Conservation (phyloP, 2,113 vertebrate genomes). For the Cervus canadensis region DNA sequence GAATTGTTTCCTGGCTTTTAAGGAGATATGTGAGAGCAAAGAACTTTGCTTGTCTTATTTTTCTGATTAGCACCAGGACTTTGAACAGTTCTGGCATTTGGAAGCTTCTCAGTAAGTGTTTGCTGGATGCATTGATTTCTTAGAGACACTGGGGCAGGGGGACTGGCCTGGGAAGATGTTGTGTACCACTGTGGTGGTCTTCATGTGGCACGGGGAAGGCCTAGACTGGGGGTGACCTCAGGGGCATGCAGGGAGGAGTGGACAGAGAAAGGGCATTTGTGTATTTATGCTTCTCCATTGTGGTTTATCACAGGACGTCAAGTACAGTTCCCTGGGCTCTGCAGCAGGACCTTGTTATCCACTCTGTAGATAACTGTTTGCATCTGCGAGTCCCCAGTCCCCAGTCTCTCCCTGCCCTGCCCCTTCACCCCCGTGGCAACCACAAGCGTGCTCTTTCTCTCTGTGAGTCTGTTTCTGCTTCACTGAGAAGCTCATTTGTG, state of each 20-base stretch:
- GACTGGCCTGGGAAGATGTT: neutral
- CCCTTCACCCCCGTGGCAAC: neutral
- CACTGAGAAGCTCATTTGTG: neutral
- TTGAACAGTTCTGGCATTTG: neutral
- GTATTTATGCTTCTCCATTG: neutral
- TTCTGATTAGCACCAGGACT: neutral
- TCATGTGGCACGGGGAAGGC: too few relatives aligned
- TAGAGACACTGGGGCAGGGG: neutral
- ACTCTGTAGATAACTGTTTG: fast-evolving
- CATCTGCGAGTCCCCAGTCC: neutral
- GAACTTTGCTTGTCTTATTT: neutral
- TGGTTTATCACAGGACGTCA: neutral
- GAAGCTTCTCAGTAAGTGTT: neutral
- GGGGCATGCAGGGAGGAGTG: neutral
- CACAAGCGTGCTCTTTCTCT: neutral
- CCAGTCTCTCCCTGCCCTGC: neutral
- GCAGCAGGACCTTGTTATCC: neutral
- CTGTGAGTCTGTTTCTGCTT: neutral
- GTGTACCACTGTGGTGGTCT: neutral
- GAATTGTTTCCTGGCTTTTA: neutral
- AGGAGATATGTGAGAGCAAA: neutral
- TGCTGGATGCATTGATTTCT: neutral
- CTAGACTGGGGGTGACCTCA: fast-evolving
- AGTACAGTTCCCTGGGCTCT: neutral
- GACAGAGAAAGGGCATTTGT: neutral